Evolutionary conservation across 2,797 vertebrate genomes (phyloP).

Genomic region (Fistularia tabacaria): DNA sequence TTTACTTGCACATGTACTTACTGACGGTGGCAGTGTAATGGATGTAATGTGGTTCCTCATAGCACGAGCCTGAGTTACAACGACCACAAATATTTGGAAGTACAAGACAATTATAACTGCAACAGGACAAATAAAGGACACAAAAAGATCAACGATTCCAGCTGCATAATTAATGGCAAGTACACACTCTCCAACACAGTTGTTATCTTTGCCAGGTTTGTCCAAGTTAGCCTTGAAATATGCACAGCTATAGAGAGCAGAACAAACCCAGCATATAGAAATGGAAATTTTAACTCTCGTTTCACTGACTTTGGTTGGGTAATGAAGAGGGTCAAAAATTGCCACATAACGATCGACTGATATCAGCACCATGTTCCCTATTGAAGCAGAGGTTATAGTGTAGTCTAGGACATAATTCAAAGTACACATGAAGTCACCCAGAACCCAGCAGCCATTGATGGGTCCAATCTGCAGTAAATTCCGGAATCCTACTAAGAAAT

Average conservation of each 20-base stretch:
- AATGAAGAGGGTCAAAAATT: slow-evolving; percentile 30
- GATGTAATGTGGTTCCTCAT: slow-evolving; percentile 1
- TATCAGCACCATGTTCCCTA: slow-evolving; percentile 41
- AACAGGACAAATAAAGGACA: slow-evolving; percentile 26
- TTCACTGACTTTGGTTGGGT: slow-evolving; percentile 12
- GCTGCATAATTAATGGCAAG: slow-evolving; percentile 7
- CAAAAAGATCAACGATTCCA: slow-evolving; percentile 26
- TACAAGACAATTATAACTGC: slow-evolving; percentile 35
- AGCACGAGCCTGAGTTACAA: slow-evolving; percentile 35
- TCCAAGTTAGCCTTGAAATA: slow-evolving; percentile 8
- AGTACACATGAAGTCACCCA: slow-evolving; percentile 8
- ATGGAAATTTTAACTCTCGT: slow-evolving; percentile 2
- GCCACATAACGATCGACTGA: slow-evolving; percentile 33
- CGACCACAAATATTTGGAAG: slow-evolving; percentile 42
- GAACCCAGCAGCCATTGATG: slow-evolving; percentile 11
- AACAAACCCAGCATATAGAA: slow-evolving; percentile 20
- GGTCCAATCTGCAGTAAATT: slow-evolving; percentile 6
- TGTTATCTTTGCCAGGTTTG: slow-evolving; percentile 14
- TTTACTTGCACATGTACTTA: not conserved
- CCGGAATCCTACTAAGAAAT: slow-evolving; percentile 21
- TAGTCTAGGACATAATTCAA: not conserved
- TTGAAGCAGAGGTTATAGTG: slow-evolving; percentile 11
- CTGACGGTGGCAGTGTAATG: not conserved
- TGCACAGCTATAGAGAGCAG: not conserved
- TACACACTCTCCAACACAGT: slow-evolving; percentile 47